Evolutionary conservation across 2,113 vertebrate genomes (phyloP).

Genomic region (Campylomormyrus numenius): DNA sequence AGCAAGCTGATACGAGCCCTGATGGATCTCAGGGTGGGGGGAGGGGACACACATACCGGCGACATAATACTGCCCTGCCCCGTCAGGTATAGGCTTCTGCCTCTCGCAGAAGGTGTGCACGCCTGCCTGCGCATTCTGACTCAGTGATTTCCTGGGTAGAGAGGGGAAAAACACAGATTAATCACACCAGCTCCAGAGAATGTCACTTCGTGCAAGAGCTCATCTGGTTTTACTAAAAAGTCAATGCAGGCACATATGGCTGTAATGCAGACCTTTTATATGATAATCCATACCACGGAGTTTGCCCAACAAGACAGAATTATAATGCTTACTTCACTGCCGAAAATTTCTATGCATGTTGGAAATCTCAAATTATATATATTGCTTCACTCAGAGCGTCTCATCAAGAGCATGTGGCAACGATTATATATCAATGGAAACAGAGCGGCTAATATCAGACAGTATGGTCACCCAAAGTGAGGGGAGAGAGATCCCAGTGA

Average conservation of each 20-base stretch:
- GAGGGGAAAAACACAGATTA: not conserved
- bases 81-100: constrained; percentile 87
- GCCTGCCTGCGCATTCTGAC: constrained; percentile 75
- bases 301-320: not conserved
- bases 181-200: not conserved
- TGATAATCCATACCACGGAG: not conserved
- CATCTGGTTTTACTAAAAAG: not conserved
- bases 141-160: constrained; percentile 73
- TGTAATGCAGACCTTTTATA: not conserved
- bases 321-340: not conserved
- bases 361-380: not conserved
- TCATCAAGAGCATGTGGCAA: not conserved
- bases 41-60: constrained; percentile 69
- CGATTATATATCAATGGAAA: not conserved
- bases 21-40: not conserved
- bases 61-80: constrained; percentile 93
- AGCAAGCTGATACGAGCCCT: not conserved
- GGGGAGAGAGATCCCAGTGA: not conserved
- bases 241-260: not conserved
- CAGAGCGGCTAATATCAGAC: not conserved
- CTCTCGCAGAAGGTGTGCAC: constrained; percentile 89
- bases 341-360: not conserved
- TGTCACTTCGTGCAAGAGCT: not conserved
- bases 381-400: not conserved
- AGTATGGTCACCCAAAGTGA: not conserved